Evolutionary conservation across 2,888 invertebrate genomes (phyloP).

Genomic region (Drosophila tanythrix): DNA sequence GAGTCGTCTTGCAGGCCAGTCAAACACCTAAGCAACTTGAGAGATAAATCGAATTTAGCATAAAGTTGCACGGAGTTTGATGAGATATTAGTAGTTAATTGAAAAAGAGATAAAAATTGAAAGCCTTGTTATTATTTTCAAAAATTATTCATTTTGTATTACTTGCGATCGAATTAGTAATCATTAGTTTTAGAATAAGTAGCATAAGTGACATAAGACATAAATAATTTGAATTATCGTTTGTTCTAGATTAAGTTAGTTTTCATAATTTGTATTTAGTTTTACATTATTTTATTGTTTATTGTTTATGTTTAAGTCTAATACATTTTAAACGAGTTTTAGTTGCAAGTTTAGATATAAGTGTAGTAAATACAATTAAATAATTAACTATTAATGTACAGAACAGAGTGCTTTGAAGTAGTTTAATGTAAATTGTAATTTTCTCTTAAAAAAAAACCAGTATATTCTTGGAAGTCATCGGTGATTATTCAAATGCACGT

Average conservation of each 20-base stretch:
- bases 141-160: slow-evolving; percentile 75
- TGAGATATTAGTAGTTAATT: slow-evolving; percentile 41
- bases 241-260: slow-evolving; percentile 60
- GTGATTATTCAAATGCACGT: slow-evolving; percentile 30
- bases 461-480: slow-evolving; percentile 4
- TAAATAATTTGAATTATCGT: slow-evolving; percentile 53
- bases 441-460: background rate
- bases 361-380: slow-evolving; percentile 71
- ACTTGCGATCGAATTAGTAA: slow-evolving; percentile 68
- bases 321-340: slow-evolving; percentile 63
- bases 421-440: slow-evolving; percentile 29
- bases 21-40: slow-evolving; percentile 46
- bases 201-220: slow-evolving; percentile 48
- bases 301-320: slow-evolving; percentile 59
- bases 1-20: slow-evolving; percentile 29
- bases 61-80: slow-evolving; percentile 34
- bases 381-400: slow-evolving; percentile 75
- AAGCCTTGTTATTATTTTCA: slow-evolving; percentile 58
- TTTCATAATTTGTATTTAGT: slow-evolving; percentile 76
- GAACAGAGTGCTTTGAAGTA: slow-evolving; percentile 58
- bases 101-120: slow-evolving; percentile 21
- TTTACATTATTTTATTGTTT: slow-evolving; percentile 73
- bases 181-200: slow-evolving; percentile 64
- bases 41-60: slow-evolving; percentile 49
- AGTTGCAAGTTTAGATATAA: slow-evolving; percentile 56